Conservation (phyloP, 2,888 invertebrate species). For the Nudaria mundana region DNA sequence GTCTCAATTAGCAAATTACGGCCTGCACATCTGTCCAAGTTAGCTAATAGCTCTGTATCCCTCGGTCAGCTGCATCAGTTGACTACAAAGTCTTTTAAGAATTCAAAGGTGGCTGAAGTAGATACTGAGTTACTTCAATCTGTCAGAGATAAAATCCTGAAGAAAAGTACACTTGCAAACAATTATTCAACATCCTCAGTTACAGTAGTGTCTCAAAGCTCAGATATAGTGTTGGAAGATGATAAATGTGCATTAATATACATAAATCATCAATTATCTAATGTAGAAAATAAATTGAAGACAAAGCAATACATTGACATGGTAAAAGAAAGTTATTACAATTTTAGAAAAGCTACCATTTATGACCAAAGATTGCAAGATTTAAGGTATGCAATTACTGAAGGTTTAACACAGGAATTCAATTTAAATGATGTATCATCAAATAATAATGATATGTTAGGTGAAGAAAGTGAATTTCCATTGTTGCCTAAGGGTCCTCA, state of each 20-base stretch:
- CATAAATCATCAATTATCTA: slow-evolving; percentile 56
- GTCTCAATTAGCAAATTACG: slow-evolving; percentile 85
- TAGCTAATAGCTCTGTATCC: slow-evolving; percentile 81
- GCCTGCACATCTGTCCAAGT: slow-evolving; percentile 83
- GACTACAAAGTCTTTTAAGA: slow-evolving; percentile 53
- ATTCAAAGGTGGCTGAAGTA: slow-evolving; percentile 49
- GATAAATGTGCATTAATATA: slow-evolving; percentile 71
- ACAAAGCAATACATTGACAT: slow-evolving; percentile 60
- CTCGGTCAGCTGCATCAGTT: slow-evolving; percentile 82
- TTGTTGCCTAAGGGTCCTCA: slow-evolving; percentile 61
- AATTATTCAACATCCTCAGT: slow-evolving; percentile 24
- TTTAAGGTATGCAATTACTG: slow-evolving; percentile 70
- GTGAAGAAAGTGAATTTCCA: slow-evolving; percentile 25
- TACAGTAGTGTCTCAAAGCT: slow-evolving; percentile 1
- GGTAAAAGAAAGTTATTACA: slow-evolving; percentile 74
- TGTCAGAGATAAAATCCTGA: slow-evolving; percentile 67
- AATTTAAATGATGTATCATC: slow-evolving; percentile 35
- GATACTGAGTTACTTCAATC: slow-evolving; percentile 66
- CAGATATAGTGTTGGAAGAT: slow-evolving; percentile 53
- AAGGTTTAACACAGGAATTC: slow-evolving; percentile 70
- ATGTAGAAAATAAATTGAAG: slow-evolving; percentile 55
- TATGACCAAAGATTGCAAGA: slow-evolving; percentile 73
- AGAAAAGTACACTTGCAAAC: slow-evolving; percentile 37
- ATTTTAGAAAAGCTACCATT: slow-evolving; percentile 70
- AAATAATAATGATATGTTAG: slow-evolving; percentile 11